phyloP scores from a whole-genome alignment of 2,888 invertebrate genomes.

The Epinotia demarniana region DNA sequence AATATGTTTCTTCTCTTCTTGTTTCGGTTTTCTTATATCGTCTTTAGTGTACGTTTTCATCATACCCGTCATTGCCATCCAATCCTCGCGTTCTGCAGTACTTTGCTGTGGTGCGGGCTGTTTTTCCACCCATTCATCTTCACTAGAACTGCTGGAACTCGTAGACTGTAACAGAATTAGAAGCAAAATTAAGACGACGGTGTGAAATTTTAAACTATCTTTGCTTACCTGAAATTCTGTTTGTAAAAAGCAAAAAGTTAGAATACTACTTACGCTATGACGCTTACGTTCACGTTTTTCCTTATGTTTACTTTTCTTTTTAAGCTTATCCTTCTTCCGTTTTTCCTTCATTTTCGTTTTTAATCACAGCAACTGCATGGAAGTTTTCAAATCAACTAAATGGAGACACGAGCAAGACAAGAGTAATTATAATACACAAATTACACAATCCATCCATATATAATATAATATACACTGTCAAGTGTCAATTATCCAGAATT shows the following conservation, averaged over 20 bases:
- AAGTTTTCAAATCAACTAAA: too few species aligned
- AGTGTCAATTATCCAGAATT: background rate
- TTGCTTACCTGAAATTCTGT: background rate
- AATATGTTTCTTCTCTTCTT: conserved; percentile 80
- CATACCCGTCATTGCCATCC: conserved; percentile 90
- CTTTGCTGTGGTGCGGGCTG: conserved; percentile 50
- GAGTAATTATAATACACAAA: background rate
- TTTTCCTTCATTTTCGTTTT: conserved; percentile 66
- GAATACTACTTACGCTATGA: conserved; percentile 58
- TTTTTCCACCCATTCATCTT: conserved; percentile 87
- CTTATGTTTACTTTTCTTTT: conserved; percentile 60
- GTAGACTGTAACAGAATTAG: conserved; percentile 58
- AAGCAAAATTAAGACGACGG: conserved; percentile 20
- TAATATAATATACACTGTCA: background rate
- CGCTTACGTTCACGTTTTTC: conserved; percentile 56
- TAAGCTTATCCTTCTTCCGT: conserved; percentile 68
- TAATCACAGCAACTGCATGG: background rate
- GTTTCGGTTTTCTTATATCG: conserved; percentile 77
- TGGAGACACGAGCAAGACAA: background rate
- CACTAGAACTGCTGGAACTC: conserved; percentile 64
- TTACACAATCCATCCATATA: too few species aligned
- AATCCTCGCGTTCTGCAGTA: conserved; percentile 86
- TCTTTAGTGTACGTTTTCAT: conserved; percentile 77
- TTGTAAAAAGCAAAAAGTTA: background rate
- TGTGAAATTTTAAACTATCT: background rate